Evolutionary conservation across 2,797 vertebrate species (phyloP), one percentile per base, ranked within the genome.

Genomic region (Rhinoraja longicauda): DNA sequence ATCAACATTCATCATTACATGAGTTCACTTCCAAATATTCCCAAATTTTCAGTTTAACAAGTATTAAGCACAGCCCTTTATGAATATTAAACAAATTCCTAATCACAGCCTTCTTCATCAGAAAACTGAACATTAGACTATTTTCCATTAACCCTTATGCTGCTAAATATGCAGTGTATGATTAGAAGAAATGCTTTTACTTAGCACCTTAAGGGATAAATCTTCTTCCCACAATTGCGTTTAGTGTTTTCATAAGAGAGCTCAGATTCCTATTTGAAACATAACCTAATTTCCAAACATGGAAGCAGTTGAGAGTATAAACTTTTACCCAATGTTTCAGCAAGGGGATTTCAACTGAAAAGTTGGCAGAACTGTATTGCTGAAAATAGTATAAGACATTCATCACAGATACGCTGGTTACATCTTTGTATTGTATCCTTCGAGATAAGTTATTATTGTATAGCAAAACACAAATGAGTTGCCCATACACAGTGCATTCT

Each of bases 301-400:
- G 32, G 70, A 75, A 92, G 26, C 72, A 75, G 70, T 70, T 39
- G 70, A 36, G 36, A 29, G 90, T 73, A 73, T 62, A 86, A 88
- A 88, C 64, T 36, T 88, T 88, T 36, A 67, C 64, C 24, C 70
- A 75, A 92, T 75, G 90, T 53, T 90, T 39, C 32, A 29, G 67
- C 57, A 29, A 92, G 39, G 90, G 39, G 39, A 75, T 92, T 92
- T 92, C 90, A 92, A 75, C 84, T 73, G 70, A 92, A 75, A 75
- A 39, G 24, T 12, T 92, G 67, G n/a, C 72, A n/a, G 45, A 36
- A 75, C 64, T 53, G 90, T 94, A 94, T 78, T 95, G 94, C 94
- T 95, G 94, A 95, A 94, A 94, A 94, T 93, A 93, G 95, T 95
- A 95, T 94, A 93, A 94, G 59, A 90, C 75, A 93, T 78, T 94